Evolutionary conservation across 2,797 vertebrate species (phyloP), one percentile per base, ranked within the genome.

Genomic region (Enteromius trimaculatus): DNA sequence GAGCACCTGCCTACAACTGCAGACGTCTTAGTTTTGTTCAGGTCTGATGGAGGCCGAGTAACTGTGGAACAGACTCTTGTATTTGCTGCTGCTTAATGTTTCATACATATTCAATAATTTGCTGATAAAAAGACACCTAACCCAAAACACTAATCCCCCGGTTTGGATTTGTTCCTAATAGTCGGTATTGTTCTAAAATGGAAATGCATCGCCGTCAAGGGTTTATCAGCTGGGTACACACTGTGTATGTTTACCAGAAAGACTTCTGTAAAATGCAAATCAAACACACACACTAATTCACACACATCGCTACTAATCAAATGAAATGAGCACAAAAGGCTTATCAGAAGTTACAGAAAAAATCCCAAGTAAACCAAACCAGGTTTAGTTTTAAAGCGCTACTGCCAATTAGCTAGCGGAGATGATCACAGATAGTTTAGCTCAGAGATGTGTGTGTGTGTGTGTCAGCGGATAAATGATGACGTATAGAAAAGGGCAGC

Each of bases 31-130:
- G 74, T 42, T 60, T 75, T 16, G 80, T 83, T 74, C 47, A 55
- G 44, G 60, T 82, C 62, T 78, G 84, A 55, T 78, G 79, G 17
- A 71, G 44, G 10, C 72, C 8, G 42, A 72, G 75, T 34, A 82
- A 79, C 17, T 72, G 60, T n/a, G 62, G 51, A 68, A 68, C n/a
- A 60, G 16, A 47, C 51, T 68, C 29, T 39, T 58, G 69, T 74
- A 65, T 65, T 66, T 10, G 26, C 8, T 80, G 64, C 78, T 51
- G 17, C 47, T 26, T 70, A 29, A 69, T 64, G 39, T 78, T 64
- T 78, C 37, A 78, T 80, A 21, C 79, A 80, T 80, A 80, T 70
- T 80, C 66, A 80, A 55, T 69, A 70, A 80, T 23, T 39, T n/a
- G 9, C 65, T 14, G 34, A 80, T 58, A 53, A 80, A 80, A 80